These are phyloP conservation scores for Drosophila niveifrons DNA, from an alignment of 2,888 invertebrate genomes.

Conservation along the genomic window DNA sequence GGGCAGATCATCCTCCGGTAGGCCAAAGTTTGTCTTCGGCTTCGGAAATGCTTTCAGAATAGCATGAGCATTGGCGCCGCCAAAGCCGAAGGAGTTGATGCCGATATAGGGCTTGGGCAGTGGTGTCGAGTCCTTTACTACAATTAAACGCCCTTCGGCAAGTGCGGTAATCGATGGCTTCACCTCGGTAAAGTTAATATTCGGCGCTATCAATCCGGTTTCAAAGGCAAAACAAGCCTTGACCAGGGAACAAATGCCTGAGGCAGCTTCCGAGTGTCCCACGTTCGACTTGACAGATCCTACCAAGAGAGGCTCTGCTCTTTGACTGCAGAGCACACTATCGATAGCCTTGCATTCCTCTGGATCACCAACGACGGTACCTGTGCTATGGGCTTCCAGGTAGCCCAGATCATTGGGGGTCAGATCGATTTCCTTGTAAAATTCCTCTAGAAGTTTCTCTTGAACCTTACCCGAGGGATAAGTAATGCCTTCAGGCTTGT, in stretches of 20 bases:
- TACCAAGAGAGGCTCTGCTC: constrained; percentile 92
- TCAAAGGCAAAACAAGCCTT: constrained; percentile 94
- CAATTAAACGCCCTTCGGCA: constrained; percentile 88
- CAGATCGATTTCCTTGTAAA: constrained; percentile 90
- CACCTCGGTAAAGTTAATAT: constrained; percentile 91
- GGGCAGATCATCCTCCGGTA: constrained; percentile 89
- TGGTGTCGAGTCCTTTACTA: constrained; percentile 90
- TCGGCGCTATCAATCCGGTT: constrained; percentile 92
- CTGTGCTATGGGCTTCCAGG: constrained; percentile 95
- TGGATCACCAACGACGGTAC: constrained; percentile 94
- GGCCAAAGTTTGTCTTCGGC: constrained; percentile 86
- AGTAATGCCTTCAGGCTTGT: constrained; percentile 90
- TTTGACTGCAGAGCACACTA: constrained; percentile 90
- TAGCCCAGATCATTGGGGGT: constrained; percentile 90
- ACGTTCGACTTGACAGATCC: constrained; percentile 98
- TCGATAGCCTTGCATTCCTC: constrained; percentile 95
- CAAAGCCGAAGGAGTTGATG: constrained; percentile 97
- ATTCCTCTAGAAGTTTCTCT: constrained; percentile 87
- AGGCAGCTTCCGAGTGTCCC: constrained; percentile 96
- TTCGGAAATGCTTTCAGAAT: constrained; percentile 77
- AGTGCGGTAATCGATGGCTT: constrained; percentile 88
- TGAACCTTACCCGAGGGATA: constrained; percentile 89
- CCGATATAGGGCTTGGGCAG: constrained; percentile 92
- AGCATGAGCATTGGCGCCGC: constrained; percentile 91
- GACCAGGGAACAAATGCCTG: constrained; percentile 92